A percentile compares a stretch with the other conserved stretches of the same genome.
phyloP scores from a whole-genome alignment of 2,888 invertebrate genomes.

The Odontocolon sp. region DNA sequence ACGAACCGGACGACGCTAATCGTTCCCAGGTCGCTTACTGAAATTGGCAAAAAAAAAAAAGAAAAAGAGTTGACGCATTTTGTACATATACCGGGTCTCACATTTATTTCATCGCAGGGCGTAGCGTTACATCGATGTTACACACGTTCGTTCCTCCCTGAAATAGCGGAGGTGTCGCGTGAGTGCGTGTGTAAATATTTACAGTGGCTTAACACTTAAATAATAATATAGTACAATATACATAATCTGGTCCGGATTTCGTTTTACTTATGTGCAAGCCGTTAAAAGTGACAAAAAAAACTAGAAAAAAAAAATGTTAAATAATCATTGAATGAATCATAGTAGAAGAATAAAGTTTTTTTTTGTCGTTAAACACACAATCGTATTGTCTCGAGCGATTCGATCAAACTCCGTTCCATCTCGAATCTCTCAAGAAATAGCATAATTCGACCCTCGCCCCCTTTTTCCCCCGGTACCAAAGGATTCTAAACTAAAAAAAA shows the following conservation, averaged over 20 bases:
- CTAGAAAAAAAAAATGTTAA: conserved; percentile 39
- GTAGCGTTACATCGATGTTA: conserved; percentile 34
- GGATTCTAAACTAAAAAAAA: background rate
- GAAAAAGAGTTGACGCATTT: background rate
- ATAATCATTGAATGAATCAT: conserved; percentile 7
- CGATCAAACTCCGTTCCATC: background rate
- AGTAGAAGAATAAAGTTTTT: conserved; percentile 37
- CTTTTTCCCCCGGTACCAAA: conserved; percentile 48
- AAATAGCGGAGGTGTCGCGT: conserved; percentile 4
- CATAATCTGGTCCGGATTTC: conserved; percentile 40
- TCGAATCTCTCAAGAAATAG: conserved; percentile 12
- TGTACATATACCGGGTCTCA: conserved; percentile 51
- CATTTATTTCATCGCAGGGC: conserved; percentile 47
- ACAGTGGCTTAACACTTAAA: conserved; percentile 59
- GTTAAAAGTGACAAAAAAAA: background rate
- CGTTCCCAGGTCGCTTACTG: background rate
- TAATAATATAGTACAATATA: conserved; percentile 60
- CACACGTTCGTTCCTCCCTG: conserved; percentile 10
- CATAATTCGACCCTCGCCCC: conserved; percentile 13
- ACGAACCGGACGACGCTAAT: background rate
- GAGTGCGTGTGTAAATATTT: conserved; percentile 56
- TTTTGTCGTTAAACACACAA: conserved; percentile 23
- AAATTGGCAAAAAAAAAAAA: background rate
- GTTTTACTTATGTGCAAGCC: conserved; percentile 10
- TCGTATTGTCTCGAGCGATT: background rate